Evolutionary conservation across 2,888 invertebrate species (phyloP).

Genomic region (Hyalella azteca): DNA sequence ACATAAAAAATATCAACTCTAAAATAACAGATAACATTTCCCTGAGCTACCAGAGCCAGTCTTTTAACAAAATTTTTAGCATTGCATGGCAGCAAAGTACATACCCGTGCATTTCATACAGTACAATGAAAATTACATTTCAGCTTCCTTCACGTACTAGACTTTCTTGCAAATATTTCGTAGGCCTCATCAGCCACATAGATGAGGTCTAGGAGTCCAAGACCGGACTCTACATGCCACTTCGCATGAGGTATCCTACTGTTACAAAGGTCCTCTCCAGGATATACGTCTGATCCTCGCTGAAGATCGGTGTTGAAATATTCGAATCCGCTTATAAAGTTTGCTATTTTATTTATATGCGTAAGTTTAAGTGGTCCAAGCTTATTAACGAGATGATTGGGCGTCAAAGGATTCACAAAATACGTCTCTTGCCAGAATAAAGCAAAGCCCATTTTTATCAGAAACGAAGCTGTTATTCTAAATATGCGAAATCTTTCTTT

Average conservation of each 20-base stretch:
- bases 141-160: no score
- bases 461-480: background rate
- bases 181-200: slow-evolving; percentile 31
- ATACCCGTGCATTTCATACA: no score
- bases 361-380: background rate
- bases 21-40: no score
- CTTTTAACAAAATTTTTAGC: no score
- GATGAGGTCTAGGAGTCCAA: slow-evolving; percentile 26
- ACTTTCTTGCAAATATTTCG: background rate
- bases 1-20: no score
- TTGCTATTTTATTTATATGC: slow-evolving; percentile 11
- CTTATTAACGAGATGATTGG: background rate
- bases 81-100: no score
- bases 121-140: no score
- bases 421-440: slow-evolving; percentile 42
- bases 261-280: slow-evolving; percentile 38
- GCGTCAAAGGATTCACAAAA: background rate
- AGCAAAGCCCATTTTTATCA: slow-evolving; percentile 37
- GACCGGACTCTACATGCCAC: slow-evolving; percentile 38
- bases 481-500: background rate
- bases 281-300: slow-evolving; percentile 17
- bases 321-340: slow-evolving; percentile 19
- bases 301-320: slow-evolving; percentile 10
- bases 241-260: slow-evolving; percentile 35
- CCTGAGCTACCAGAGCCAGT: no score